phyloP scores from a whole-genome alignment of 2,888 invertebrate species.

The Leptarthrus brevirostris region DNA sequence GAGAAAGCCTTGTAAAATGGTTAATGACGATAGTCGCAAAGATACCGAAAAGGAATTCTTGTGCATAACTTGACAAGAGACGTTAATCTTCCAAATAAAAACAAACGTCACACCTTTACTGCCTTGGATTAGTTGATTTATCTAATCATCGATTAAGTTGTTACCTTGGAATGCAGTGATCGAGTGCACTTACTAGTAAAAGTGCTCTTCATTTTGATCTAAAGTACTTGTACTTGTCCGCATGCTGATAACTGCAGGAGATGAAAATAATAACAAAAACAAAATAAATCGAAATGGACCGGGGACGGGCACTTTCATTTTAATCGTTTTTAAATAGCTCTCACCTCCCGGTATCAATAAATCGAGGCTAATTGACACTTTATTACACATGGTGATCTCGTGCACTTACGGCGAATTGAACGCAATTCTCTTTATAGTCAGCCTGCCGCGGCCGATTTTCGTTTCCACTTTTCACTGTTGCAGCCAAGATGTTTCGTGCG shows the following conservation, averaged over 20 bases:
- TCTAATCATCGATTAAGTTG: neutral
- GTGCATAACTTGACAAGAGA: too few species aligned
- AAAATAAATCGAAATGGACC: neutral
- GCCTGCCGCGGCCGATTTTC: constrained; percentile 5
- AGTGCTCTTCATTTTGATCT: neutral
- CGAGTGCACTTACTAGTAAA: neutral
- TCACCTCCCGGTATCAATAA: constrained; percentile 51
- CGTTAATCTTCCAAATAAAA: too few species aligned
- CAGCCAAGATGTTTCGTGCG: neutral
- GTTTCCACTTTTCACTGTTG: neutral
- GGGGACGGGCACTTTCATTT: neutral
- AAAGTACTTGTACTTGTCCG: neutral
- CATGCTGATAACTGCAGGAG: neutral
- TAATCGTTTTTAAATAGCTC: neutral
- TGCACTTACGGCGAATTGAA: constrained; percentile 8
- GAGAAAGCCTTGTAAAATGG: too few species aligned
- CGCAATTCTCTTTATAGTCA: neutral
- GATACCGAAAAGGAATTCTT: too few species aligned
- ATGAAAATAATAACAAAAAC: neutral
- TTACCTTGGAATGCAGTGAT: neutral
- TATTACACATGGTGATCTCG: constrained; percentile 50
- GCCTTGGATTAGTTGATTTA: neutral
- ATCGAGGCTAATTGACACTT: constrained; percentile 53
- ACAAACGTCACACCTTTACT: too few species aligned
- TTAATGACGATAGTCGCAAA: too few species aligned